These are phyloP conservation scores for Mesitornis unicolor DNA, from an alignment of 2,113 vertebrate species.

Conservation along the genomic window DNA sequence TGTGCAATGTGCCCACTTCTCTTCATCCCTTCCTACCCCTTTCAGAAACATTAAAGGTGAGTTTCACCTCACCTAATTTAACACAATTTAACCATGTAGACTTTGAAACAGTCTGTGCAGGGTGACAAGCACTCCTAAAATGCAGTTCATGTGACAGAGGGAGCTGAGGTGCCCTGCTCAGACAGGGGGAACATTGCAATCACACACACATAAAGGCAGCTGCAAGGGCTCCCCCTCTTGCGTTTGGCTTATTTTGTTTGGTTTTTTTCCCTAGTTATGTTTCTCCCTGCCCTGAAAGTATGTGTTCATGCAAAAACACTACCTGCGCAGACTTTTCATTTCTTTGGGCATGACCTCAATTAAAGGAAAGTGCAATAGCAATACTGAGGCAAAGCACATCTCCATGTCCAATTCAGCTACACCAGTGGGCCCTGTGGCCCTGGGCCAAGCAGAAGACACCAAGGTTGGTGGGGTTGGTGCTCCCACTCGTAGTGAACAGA, in stretches of 20 bases:
- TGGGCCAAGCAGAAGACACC: neutral
- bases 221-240: neutral
- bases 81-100: neutral
- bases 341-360: neutral
- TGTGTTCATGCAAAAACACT: neutral
- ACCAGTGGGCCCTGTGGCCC: too few relatives aligned
- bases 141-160: neutral
- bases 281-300: neutral
- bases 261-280: neutral
- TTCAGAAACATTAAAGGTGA: neutral
- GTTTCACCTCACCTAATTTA: neutral
- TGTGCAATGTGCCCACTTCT: neutral
- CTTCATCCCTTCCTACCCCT: neutral
- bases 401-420: neutral
- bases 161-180: neutral
- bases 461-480: rapidly evolving
- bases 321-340: neutral
- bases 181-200: neutral
- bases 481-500: rapidly evolving
- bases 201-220: neutral
- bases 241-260: neutral
- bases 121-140: neutral
- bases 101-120: neutral
- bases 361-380: neutral
- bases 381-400: neutral